These are phyloP conservation scores for Diarsia rubi DNA, from an alignment of 2,888 invertebrate genomes.

Conservation along the genomic window DNA sequence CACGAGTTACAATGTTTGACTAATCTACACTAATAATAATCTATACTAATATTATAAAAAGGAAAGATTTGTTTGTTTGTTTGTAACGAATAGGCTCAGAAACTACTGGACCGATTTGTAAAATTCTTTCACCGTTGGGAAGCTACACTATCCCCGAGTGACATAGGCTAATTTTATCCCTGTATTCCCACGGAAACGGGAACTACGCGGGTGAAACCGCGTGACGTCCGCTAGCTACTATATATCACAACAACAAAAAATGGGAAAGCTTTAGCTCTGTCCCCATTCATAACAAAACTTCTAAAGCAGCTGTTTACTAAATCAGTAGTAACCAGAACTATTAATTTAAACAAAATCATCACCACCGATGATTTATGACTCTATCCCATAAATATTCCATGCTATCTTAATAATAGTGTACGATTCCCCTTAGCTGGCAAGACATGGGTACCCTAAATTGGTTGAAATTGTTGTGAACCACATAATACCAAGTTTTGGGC, in stretches of 20 bases:
- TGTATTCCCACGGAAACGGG: too few species aligned
- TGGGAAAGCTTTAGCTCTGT: not conserved
- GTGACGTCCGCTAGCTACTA: too few species aligned
- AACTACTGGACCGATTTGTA: too few species aligned
- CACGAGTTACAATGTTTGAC: too few species aligned
- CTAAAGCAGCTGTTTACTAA: not conserved
- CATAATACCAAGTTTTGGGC: slow-evolving; percentile 70
- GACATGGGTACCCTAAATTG: slow-evolving; percentile 74
- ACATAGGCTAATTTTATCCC: too few species aligned
- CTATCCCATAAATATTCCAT: slow-evolving; percentile 30
- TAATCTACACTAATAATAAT: too few species aligned
- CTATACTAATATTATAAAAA: too few species aligned
- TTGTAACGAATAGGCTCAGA: too few species aligned
- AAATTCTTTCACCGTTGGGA: too few species aligned
- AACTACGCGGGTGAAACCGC: too few species aligned
- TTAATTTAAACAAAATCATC: slow-evolving; percentile 29
- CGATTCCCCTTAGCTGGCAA: slow-evolving; percentile 52
- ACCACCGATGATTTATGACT: slow-evolving; percentile 40
- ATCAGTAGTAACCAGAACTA: slow-evolving; percentile 11
- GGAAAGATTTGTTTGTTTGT: too few species aligned
- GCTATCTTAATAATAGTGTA: slow-evolving; percentile 47
- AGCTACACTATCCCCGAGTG: too few species aligned
- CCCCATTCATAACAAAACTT: not conserved
- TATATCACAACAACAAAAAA: not conserved
- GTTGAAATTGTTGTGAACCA: slow-evolving; percentile 76